A percentile compares a stretch with the other conserved stretches of the same genome.
Evolutionary conservation across 2,113 vertebrate species (phyloP).

Genomic region (Actinemys pallida): DNA sequence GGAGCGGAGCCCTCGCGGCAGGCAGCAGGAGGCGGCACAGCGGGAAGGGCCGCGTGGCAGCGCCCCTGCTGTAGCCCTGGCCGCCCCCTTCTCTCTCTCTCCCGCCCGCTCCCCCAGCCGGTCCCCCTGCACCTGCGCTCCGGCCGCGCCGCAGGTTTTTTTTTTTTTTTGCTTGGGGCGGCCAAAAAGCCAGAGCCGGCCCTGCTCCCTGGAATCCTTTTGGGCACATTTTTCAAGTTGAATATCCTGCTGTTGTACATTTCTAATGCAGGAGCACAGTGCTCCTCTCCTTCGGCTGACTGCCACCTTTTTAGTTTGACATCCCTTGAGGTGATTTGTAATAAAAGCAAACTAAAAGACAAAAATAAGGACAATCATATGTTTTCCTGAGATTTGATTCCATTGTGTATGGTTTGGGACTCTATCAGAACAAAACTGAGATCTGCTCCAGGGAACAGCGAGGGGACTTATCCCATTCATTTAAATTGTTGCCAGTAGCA

Average conservation of each 20-base stretch:
- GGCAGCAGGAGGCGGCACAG: no score
- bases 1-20: no score
- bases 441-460: neutral
- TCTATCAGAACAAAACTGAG: neutral
- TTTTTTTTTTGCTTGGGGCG: no score
- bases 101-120: no score
- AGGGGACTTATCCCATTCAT: neutral
- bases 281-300: neutral
- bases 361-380: neutral
- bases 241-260: neutral
- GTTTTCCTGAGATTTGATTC: neutral
- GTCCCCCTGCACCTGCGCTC: no score
- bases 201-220: neutral
- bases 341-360: constrained; percentile 36
- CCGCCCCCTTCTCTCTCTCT: no score
- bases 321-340: neutral
- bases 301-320: neutral
- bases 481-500: neutral
- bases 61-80: no score
- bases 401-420: neutral
- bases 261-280: neutral
- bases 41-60: no score
- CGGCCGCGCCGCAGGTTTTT: no score
- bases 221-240: neutral
- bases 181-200: no score